A percentile compares a stretch with the other conserved stretches of the same genome.
These are phyloP conservation scores for Mus spicilegus DNA, from an alignment of 2,113 vertebrate species.

Conservation along the genomic window DNA sequence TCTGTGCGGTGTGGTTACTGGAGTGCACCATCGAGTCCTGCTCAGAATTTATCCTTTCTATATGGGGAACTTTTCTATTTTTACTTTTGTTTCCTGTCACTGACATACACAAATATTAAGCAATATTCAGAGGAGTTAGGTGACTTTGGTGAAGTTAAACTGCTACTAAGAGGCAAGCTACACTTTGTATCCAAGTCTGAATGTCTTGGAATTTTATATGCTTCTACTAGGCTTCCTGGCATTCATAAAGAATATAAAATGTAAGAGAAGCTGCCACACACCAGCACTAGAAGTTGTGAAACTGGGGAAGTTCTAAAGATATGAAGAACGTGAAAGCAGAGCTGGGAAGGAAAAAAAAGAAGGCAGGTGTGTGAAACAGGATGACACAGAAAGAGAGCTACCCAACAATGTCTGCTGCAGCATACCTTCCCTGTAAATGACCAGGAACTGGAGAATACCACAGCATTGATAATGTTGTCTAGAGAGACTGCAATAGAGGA, in stretches of 20 bases:
- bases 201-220: neutral
- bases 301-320: neutral
- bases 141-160: neutral
- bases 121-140: neutral
- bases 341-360: neutral
- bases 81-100: neutral
- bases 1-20: neutral
- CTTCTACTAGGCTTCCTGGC: neutral
- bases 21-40: neutral
- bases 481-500: neutral
- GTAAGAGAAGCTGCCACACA: neutral
- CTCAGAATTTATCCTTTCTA: neutral
- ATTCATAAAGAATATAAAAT: neutral
- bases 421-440: too few relatives aligned
- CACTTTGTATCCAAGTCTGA: neutral
- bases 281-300: neutral
- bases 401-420: too few relatives aligned
- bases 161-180: neutral
- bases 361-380: neutral
- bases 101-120: neutral
- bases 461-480: neutral
- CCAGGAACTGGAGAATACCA: neutral
- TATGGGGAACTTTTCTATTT: neutral
- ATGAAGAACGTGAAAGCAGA: neutral
- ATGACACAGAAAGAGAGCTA: neutral